Conservation (phyloP, 2,888 invertebrate species). For the Sabatieria punctata region DNA sequence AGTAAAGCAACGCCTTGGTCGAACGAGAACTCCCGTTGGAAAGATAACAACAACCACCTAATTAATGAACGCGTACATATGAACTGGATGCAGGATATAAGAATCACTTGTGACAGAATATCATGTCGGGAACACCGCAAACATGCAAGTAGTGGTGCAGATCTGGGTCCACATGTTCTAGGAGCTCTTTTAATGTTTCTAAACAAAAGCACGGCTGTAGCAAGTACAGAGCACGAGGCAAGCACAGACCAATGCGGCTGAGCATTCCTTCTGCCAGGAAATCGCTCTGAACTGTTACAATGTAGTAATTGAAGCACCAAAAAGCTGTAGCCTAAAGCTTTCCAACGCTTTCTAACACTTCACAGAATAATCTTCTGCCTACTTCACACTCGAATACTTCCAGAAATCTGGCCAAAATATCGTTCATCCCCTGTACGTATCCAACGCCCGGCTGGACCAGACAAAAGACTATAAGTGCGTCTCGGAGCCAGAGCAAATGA, state of each 20-base stretch:
- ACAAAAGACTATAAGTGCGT: constrained; percentile 30
- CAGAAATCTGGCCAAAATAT: constrained; percentile 31
- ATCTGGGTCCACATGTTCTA: constrained; percentile 27
- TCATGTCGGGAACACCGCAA: constrained; percentile 25
- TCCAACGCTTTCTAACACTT: not conserved
- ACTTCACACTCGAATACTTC: constrained; percentile 33
- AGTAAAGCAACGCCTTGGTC: constrained; percentile 30
- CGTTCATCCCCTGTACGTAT: constrained; percentile 36
- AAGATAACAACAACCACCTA: constrained; percentile 33
- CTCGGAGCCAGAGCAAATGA: constrained; percentile 24
- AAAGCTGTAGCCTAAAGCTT: constrained; percentile 28
- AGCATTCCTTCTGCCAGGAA: constrained; percentile 32
- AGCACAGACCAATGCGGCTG: constrained; percentile 26
- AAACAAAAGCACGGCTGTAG: constrained; percentile 2
- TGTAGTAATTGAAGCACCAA: constrained; percentile 33
- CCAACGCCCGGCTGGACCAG: constrained; percentile 29
- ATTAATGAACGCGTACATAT: constrained; percentile 6
- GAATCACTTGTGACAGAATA: constrained; percentile 32
- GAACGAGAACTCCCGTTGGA: constrained; percentile 30
- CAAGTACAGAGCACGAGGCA: not conserved
- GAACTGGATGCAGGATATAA: not conserved
- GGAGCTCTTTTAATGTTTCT: constrained; percentile 26
- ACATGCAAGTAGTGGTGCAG: constrained; percentile 24
- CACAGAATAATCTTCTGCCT: constrained; percentile 3
- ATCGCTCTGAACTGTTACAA: constrained; percentile 28